Evolutionary conservation across 2,113 vertebrate species (phyloP).

Genomic region (Bolborhynchus lineola): DNA sequence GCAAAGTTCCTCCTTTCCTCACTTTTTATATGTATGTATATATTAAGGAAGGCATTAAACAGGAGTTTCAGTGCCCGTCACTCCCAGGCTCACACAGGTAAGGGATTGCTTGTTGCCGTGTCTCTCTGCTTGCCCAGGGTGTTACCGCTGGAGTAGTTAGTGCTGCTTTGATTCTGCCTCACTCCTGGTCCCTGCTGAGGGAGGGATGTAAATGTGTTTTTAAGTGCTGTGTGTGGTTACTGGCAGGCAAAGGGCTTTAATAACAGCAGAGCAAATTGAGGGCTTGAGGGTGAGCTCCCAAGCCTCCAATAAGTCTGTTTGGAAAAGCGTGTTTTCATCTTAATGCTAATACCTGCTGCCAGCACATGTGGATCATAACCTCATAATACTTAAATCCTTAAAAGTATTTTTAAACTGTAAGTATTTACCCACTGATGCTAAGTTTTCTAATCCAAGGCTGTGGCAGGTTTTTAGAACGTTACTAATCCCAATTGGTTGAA

Average conservation of each 20-base stretch:
- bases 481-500: neutral
- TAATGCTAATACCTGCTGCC: neutral
- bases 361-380: neutral
- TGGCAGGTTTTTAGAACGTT: neutral
- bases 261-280: neutral
- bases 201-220: neutral
- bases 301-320: neutral
- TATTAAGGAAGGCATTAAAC: neutral
- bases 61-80: neutral
- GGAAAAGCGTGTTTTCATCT: neutral
- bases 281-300: neutral
- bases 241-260: neutral
- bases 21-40: neutral
- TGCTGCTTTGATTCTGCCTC: neutral
- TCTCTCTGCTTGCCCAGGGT: neutral
- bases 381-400: neutral
- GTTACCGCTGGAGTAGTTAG: neutral
- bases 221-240: neutral
- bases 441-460: neutral
- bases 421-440: fast-evolving
- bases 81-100: neutral
- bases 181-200: neutral
- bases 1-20: neutral
- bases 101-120: neutral
- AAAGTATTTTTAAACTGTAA: neutral